These are phyloP conservation scores for Meta bourneti DNA, from an alignment of 2,888 invertebrate genomes.

Conservation along the genomic window DNA sequence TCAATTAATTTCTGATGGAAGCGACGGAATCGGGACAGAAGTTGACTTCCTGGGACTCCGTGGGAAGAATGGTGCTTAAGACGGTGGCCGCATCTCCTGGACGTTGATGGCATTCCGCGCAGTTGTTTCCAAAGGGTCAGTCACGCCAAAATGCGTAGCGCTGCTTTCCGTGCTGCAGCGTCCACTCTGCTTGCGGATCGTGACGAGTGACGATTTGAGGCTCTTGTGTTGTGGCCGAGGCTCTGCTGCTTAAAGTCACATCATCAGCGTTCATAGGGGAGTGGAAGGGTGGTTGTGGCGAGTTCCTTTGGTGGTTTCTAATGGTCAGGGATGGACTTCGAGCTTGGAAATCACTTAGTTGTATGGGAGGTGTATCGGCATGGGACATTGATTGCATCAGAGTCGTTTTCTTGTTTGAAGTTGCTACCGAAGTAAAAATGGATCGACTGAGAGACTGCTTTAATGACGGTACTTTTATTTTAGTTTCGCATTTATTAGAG, in stretches of 20 bases:
- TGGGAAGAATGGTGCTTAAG: constrained; percentile 66
- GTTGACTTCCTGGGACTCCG: constrained; percentile 46
- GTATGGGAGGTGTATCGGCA: background rate
- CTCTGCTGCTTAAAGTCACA: constrained; percentile 58
- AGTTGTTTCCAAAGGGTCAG: constrained; percentile 50
- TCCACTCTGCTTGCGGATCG: constrained; percentile 62
- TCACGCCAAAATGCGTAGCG: constrained; percentile 53
- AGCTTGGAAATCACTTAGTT: background rate
- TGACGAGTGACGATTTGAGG: constrained; percentile 72
- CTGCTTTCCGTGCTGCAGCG: constrained; percentile 21
- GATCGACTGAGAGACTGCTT: background rate
- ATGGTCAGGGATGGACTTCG: constrained; percentile 47
- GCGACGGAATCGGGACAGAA: constrained; percentile 33
- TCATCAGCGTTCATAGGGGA: constrained; percentile 46
- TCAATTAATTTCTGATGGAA: constrained; percentile 68
- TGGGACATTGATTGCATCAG: background rate
- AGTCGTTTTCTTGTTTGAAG: background rate
- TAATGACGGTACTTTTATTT: too few relatives aligned
- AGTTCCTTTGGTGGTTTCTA: background rate
- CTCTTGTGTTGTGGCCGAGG: constrained; percentile 19
- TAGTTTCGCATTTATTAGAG: too few relatives aligned
- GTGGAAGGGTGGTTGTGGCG: constrained; percentile 19
- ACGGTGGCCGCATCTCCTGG: constrained; percentile 30
- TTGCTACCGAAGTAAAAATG: background rate
- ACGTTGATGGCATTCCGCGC: constrained; percentile 28